Conservation (phyloP, 2,888 invertebrate genomes). For the Aproaerema taeniolella region DNA sequence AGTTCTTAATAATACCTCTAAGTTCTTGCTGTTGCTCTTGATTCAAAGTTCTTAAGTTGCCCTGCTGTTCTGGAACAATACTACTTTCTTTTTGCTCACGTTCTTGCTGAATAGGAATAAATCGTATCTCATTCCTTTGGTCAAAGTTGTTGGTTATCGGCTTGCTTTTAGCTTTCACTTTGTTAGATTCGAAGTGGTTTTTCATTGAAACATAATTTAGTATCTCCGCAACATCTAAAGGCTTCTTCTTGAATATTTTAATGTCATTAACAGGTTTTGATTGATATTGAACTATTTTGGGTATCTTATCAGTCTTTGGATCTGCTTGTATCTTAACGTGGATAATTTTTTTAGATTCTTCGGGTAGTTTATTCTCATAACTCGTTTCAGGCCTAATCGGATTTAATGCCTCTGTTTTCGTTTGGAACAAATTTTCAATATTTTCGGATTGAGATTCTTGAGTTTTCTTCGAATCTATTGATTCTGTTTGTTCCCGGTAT, state of each 20-base stretch:
- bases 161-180: conserved; percentile 45
- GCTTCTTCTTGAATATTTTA: conserved; percentile 39
- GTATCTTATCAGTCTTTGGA: conserved; percentile 37
- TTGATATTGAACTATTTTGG: conserved; percentile 40
- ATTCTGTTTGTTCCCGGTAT: no score
- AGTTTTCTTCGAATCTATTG: not conserved
- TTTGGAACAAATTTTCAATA: not conserved
- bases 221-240: conserved; percentile 50
- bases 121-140: conserved; percentile 35
- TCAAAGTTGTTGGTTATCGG: conserved; percentile 28
- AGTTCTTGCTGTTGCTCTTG: conserved; percentile 44
- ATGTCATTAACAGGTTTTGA: conserved; percentile 42
- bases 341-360: conserved; percentile 14
- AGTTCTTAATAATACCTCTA: conserved; percentile 60
- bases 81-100: conserved; percentile 29
- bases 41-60: conserved; percentile 29
- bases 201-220: conserved; percentile 54
- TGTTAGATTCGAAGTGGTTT: conserved; percentile 60
- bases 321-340: conserved; percentile 31
- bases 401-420: not conserved
- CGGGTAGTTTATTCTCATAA: conserved; percentile 21
- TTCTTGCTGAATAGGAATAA: conserved; percentile 32
- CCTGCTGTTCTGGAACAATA: conserved; percentile 17
- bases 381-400: conserved; percentile 23
- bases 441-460: not conserved